phyloP scores from a whole-genome alignment of 2,113 vertebrate genomes.

The Pitta sordida region DNA sequence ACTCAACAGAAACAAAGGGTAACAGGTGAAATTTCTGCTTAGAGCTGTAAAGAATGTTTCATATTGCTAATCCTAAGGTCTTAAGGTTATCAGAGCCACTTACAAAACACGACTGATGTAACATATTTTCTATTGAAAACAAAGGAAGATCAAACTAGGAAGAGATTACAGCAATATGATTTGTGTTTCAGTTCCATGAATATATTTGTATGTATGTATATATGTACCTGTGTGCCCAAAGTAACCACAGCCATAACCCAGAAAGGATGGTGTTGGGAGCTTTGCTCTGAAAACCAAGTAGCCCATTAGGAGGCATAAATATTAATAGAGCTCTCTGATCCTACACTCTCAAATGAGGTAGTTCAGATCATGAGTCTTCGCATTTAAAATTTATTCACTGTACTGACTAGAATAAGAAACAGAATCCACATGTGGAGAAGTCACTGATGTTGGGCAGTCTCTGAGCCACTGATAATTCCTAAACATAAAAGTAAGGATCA shows the following conservation, averaged over 20 bases:
- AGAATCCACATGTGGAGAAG: background rate
- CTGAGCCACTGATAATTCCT: slow-evolving; percentile 24
- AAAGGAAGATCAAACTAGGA: background rate
- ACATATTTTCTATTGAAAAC: background rate
- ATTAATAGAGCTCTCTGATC: slow-evolving; percentile 63
- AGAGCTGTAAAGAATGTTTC: background rate
- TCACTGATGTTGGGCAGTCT: background rate
- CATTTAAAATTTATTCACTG: slow-evolving; percentile 59
- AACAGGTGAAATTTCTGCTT: background rate
- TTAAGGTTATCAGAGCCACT: background rate
- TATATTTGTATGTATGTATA: background rate
- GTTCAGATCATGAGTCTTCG: slow-evolving; percentile 51
- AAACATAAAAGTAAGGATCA: slow-evolving; percentile 10
- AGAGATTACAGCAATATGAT: background rate
- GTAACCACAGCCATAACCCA: slow-evolving; percentile 16
- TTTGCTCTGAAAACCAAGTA: slow-evolving; percentile 56
- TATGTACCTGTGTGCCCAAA: background rate
- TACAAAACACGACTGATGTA: background rate
- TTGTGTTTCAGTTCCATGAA: background rate
- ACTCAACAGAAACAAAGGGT: background rate
- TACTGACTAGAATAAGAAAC: slow-evolving; percentile 28
- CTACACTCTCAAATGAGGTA: slow-evolving; percentile 44
- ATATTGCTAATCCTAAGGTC: background rate
- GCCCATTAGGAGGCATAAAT: slow-evolving; percentile 61
- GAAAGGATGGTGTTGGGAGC: background rate